Conservation (phyloP, 2,113 vertebrate genomes). For the Oreochromis niloticus region DNA sequence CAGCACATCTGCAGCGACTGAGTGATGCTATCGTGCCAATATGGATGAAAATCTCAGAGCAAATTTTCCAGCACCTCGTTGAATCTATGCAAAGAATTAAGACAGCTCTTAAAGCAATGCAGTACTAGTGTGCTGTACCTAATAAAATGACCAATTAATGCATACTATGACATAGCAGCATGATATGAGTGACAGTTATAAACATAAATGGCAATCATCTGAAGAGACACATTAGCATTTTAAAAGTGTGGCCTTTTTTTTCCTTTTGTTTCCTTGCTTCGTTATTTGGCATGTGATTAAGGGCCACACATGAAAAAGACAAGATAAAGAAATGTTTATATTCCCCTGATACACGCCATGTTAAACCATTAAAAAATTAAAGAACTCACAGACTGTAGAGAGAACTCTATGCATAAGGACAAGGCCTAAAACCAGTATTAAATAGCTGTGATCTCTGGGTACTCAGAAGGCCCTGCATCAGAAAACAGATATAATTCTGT, state of each 20-base stretch:
- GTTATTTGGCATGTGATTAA: not conserved
- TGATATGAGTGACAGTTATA: not conserved
- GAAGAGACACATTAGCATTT: not conserved
- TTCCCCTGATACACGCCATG: not conserved
- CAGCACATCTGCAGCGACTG: not conserved
- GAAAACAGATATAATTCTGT: not conserved
- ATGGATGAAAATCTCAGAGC: not conserved
- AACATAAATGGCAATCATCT: not conserved
- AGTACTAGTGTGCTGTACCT: not conserved
- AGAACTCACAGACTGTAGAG: not conserved
- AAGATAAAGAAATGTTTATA: not conserved
- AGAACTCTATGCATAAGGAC: not conserved
- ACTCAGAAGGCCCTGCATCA: not conserved
- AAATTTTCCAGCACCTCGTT: not conserved
- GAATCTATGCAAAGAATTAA: not conserved
- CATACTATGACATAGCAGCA: not conserved
- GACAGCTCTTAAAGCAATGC: not conserved
- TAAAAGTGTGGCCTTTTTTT: not conserved
- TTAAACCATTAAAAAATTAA: not conserved
- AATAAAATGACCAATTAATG: not conserved
- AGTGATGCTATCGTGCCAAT: not conserved
- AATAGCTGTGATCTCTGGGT: not conserved
- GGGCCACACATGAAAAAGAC: not conserved
- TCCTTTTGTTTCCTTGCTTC: not conserved
- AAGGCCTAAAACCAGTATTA: not conserved